Evolutionary conservation across 37 sponge, comb jelly and placozoan species (phyloP).

Genomic region (Hexactinellida sp.): DNA sequence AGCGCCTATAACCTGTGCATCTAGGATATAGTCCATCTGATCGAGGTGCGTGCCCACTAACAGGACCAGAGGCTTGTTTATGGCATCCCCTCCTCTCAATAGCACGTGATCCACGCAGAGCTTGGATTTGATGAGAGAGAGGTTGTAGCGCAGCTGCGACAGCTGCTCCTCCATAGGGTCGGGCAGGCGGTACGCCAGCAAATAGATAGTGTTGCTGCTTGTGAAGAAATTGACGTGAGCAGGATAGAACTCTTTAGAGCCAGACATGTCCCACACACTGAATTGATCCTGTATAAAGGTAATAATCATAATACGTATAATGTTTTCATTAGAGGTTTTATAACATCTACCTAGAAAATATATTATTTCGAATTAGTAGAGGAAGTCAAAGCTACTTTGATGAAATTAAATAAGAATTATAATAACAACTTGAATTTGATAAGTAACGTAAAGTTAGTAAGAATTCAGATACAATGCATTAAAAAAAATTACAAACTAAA

Average conservation of each 20-base stretch:
- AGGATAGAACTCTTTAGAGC: slow-evolving; percentile 44
- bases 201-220: slow-evolving; percentile 33
- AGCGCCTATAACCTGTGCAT: background rate
- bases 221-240: slow-evolving; percentile 55
- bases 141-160: slow-evolving; percentile 49
- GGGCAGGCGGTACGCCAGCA: slow-evolving; percentile 48
- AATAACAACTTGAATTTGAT: background rate
- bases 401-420: background rate
- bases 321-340: too few relatives aligned
- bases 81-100: slow-evolving; percentile 19
- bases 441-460: background rate
- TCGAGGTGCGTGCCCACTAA: slow-evolving; percentile 59
- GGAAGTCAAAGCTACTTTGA: too few relatives aligned
- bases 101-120: slow-evolving; percentile 10
- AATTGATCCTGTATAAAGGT: slow-evolving; percentile 27
- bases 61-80: slow-evolving; percentile 34
- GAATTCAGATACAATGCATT: too few relatives aligned
- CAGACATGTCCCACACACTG: slow-evolving; percentile 81
- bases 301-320: background rate
- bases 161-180: slow-evolving; percentile 41
- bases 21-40: slow-evolving; percentile 21
- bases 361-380: too few relatives aligned
- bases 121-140: slow-evolving; percentile 63
- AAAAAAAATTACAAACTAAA: too few relatives aligned
- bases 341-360: too few relatives aligned